Evolutionary conservation across 1,140 invertebrate genomes (phyloP).

Genomic region (Tetraneura akinire): DNA sequence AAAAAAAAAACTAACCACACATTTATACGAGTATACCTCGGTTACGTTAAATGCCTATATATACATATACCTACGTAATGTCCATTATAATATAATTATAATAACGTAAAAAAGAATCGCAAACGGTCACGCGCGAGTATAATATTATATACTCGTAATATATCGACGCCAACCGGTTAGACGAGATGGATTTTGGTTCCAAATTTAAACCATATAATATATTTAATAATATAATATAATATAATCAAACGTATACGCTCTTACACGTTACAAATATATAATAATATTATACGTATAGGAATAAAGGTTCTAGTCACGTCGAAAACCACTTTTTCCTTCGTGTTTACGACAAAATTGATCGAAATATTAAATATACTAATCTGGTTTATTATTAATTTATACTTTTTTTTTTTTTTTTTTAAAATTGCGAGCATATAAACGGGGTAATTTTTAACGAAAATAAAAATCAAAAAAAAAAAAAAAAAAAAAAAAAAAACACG

Average conservation of each 20-base stretch:
- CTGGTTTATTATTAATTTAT: constrained; percentile 21
- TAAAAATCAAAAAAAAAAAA: constrained; percentile 27
- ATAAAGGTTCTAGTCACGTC: constrained; percentile 23
- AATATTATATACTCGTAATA: background rate
- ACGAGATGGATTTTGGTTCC: constrained; percentile 21
- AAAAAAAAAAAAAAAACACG: constrained; percentile 8
- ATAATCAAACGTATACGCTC: background rate
- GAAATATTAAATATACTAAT: constrained; percentile 22
- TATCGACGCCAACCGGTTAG: constrained; percentile 26
- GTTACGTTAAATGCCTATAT: background rate
- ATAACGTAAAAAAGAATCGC: no score
- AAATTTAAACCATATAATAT: constrained; percentile 31
- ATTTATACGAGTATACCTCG: background rate
- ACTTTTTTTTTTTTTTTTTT: constrained; percentile 28
- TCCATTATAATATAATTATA: no score
- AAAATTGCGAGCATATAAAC: constrained; percentile 42
- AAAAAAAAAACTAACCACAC: background rate
- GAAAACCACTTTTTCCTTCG: constrained; percentile 25
- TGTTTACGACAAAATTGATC: constrained; percentile 44
- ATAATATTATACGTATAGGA: no score
- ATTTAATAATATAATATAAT: background rate
- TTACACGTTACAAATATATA: no score
- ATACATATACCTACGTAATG: background rate
- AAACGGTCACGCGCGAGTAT: background rate
- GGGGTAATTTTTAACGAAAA: no score